Conservation (phyloP, 1,140 invertebrate genomes). For the Homarus americanus region DNA sequence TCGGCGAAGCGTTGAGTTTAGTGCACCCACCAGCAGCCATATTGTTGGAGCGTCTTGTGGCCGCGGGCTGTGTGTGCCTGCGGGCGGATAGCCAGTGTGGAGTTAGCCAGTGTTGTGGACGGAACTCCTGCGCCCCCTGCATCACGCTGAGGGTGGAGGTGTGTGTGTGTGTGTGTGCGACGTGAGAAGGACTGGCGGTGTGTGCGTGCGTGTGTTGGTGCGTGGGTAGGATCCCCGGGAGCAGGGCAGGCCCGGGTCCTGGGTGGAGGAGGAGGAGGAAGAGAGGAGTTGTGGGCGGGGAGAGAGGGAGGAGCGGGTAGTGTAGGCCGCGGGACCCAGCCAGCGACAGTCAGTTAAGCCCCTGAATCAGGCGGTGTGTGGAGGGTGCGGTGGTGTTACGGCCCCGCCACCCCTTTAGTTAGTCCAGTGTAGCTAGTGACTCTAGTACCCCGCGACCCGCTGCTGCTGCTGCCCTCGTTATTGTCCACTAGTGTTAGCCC, state of each 20-base stretch:
- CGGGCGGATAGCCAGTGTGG: slow-evolving; percentile 52
- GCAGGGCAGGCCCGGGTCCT: slow-evolving; percentile 30
- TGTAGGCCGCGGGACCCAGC: slow-evolving; percentile 55
- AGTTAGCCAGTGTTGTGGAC: slow-evolving; percentile 58
- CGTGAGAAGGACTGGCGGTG: background rate
- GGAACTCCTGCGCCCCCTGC: slow-evolving; percentile 50
- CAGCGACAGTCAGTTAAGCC: slow-evolving; percentile 59
- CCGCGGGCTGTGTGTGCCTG: too few relatives aligned
- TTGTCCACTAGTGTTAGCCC: slow-evolving; percentile 6
- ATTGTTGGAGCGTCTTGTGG: slow-evolving; percentile 61
- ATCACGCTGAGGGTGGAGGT: slow-evolving; percentile 13
- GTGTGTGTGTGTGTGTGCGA: slow-evolving; percentile 45
- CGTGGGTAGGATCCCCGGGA: slow-evolving; percentile 19
- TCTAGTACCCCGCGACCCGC: background rate
- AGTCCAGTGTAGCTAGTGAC: slow-evolving; percentile 54
- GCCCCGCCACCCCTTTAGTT: slow-evolving; percentile 35
- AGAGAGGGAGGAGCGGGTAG: slow-evolving; percentile 39
- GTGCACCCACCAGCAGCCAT: slow-evolving; percentile 22
- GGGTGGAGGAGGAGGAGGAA: slow-evolving; percentile 47
- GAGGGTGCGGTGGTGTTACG: slow-evolving; percentile 40
- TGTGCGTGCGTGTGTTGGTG: slow-evolving; percentile 37
- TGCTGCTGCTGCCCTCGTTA: slow-evolving; percentile 13
- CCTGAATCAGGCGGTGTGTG: slow-evolving; percentile 66
- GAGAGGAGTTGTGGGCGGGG: slow-evolving; percentile 41
- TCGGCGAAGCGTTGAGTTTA: slow-evolving; percentile 46